These are phyloP conservation scores for Halcyon chelicuti DNA, from an alignment of 2,797 vertebrate species.

Conservation along the genomic window DNA sequence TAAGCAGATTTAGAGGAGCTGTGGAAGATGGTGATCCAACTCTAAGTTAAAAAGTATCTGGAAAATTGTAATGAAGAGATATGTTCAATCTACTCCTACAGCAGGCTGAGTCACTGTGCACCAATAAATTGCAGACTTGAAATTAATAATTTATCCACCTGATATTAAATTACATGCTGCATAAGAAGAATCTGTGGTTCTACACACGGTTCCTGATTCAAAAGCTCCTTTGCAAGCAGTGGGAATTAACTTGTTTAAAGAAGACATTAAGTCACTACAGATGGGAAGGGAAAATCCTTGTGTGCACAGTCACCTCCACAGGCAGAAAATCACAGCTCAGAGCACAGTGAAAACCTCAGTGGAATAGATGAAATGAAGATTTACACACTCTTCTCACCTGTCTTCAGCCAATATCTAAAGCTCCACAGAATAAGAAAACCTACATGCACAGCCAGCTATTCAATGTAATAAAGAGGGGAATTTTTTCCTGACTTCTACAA, in stretches of 20 bases:
- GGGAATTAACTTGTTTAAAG: background rate
- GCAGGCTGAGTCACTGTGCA: slow-evolving; percentile 42
- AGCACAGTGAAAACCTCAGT: background rate
- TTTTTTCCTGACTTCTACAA: background rate
- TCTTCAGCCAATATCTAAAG: background rate
- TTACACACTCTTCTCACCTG: background rate
- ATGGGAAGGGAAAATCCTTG: background rate
- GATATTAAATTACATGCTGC: slow-evolving; percentile 20
- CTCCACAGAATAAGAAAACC: background rate
- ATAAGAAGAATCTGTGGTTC: background rate
- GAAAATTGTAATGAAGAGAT: slow-evolving; percentile 23
- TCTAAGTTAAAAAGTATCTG: slow-evolving; percentile 4
- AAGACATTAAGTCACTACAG: background rate
- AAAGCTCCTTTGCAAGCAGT: slow-evolving; percentile 12
- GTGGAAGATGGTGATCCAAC: background rate
- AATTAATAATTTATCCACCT: slow-evolving; percentile 56
- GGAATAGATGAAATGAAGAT: background rate
- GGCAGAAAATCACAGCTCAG: background rate
- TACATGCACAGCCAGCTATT: background rate
- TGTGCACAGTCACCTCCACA: background rate
- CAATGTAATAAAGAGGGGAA: background rate
- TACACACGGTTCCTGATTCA: slow-evolving; percentile 17
- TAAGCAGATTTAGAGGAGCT: background rate
- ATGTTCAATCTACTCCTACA: background rate
- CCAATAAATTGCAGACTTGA: background rate